Base-by-base conservation (phyloP, 2,113 vertebrate species). In the Oxyura jamaicensis region DNA sequence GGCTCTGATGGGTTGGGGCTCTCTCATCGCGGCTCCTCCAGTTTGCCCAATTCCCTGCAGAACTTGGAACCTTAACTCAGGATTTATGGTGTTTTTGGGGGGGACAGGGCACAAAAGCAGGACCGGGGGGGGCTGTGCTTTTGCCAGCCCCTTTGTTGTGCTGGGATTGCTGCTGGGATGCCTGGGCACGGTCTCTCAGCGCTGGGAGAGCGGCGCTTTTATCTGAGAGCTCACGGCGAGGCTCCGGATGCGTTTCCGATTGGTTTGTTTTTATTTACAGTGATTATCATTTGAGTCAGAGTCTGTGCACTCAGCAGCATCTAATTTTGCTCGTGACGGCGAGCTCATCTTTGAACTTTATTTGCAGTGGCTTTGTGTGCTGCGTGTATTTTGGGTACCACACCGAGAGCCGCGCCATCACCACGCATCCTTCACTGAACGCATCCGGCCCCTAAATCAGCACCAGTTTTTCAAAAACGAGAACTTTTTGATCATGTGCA, bases 401-500 rank as follows among this genome's bases (percentile, higher is more conserved):
- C 15, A 31, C 86, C 91, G 86, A 91, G 88, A 66, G 85, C 88
- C 69, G 4, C 29, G 35, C 80, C 35, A 22, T 36, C 1, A 0
- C 3, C 0, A 65, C 63, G 33, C 73, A 21, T 81, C 79, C 67
- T 56, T 44, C 66, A 86, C 80, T 72, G 63, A 41, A 7, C 0
- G 0, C 36, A 55, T 26, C 58, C 3, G 0, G 36, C 79, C 66
- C 83, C 66, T 69, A 55, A 79, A 71, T 89, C 86, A 93, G 66
- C 44, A 50, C 23, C 50, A 17, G 7, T 55, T 89, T 92, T 60
- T 84, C 5, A 73, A 39, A 95, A 91, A 58, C 26, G 81, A 67
- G 28, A 29, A 62, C 36, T 89, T 90, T 96, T 91, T 96, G 90
- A 96, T 97, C 93, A 75, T 19, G 58, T 33, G 13, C 46, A 89